Base-by-base conservation (phyloP, 1,140 invertebrate genomes). In the Physella acuta region DNA sequence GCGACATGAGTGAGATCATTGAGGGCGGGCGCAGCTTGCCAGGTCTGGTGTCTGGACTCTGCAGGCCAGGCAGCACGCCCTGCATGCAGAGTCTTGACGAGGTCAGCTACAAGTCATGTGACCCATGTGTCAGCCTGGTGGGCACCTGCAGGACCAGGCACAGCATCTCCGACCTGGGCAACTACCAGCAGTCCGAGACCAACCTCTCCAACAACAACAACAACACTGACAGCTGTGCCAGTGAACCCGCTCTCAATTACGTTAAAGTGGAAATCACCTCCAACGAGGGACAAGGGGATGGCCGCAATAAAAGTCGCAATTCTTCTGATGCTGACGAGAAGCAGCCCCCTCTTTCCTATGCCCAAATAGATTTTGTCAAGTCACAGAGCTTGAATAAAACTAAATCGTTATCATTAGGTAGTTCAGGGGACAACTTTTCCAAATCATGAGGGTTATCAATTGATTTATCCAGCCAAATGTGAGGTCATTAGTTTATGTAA, bases 351-450 rank as follows among this genome's bases (percentile, higher is more conserved):
- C 33, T 74, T 20, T 77, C 76, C n/a, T 79, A 79, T 63, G 78
- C 76, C 53, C 66, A 76, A 55, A 78, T 78, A 30, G 76, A 78
- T 71, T 79, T 78, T 72, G 71, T 73, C 49, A 77, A 75, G 61
- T 78, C 76, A 26, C 76, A 79, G 70, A 77, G 55, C 51, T 68
- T 78, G 39, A 63, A 44, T 37, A 63, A 63, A 30, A 26, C 34
- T 60, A 44, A 44, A 44, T 44, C 39, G 20, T 44, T 44, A 44
- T 11, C 39, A 11, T 11, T 20, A 44, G n/a, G n/a, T n/a, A n/a
- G n/a, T n/a, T n/a, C n/a, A n/a, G n/a, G n/a, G n/a, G n/a, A n/a
- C n/a, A n/a, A n/a, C n/a, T n/a, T n/a, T n/a, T n/a, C n/a, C n/a
- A n/a, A n/a, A n/a, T n/a, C n/a, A n/a, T n/a, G n/a, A n/a, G n/a